Conservation (phyloP, 2,888 invertebrate species). For the Tillus elongatus region DNA sequence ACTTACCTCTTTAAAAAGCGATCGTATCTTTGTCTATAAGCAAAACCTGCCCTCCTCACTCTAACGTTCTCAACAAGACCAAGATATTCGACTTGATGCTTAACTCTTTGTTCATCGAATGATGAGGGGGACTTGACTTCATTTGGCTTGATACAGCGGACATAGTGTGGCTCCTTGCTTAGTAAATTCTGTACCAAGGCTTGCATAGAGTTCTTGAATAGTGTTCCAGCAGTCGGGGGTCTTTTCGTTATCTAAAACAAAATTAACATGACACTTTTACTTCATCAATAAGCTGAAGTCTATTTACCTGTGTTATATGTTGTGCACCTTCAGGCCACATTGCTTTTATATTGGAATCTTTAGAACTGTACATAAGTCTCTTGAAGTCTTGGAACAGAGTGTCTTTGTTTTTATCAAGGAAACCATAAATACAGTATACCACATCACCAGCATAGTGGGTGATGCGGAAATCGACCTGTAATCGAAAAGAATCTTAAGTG, state of each 20-base stretch:
- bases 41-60: slow-evolving; percentile 93
- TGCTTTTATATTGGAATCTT: slow-evolving; percentile 61
- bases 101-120: slow-evolving; percentile 74
- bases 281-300: not conserved
- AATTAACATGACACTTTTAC: slow-evolving; percentile 11
- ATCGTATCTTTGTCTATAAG: slow-evolving; percentile 89
- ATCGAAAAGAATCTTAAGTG: slow-evolving; percentile 6
- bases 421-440: slow-evolving; percentile 79
- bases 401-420: slow-evolving; percentile 96
- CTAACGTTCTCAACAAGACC: slow-evolving; percentile 93
- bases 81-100: slow-evolving; percentile 73
- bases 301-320: slow-evolving; percentile 69
- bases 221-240: slow-evolving; percentile 85
- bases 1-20: slow-evolving; percentile 73
- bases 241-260: slow-evolving; percentile 77
- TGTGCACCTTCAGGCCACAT: slow-evolving; percentile 98
- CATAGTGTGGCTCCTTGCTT: slow-evolving; percentile 93
- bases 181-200: slow-evolving; percentile 79
- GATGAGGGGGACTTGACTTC: slow-evolving; percentile 79
- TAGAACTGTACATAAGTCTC: slow-evolving; percentile 77
- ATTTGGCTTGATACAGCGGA: slow-evolving; percentile 95
- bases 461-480: slow-evolving; percentile 59
- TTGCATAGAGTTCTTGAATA: slow-evolving; percentile 92
- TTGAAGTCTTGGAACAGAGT: slow-evolving; percentile 96
- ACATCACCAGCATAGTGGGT: slow-evolving; percentile 97